A percentile compares a stretch with the other conserved stretches of the same genome.
Evolutionary conservation across 2,797 vertebrate genomes (phyloP).

Genomic region (Pseudochaenichthys georgianus): DNA sequence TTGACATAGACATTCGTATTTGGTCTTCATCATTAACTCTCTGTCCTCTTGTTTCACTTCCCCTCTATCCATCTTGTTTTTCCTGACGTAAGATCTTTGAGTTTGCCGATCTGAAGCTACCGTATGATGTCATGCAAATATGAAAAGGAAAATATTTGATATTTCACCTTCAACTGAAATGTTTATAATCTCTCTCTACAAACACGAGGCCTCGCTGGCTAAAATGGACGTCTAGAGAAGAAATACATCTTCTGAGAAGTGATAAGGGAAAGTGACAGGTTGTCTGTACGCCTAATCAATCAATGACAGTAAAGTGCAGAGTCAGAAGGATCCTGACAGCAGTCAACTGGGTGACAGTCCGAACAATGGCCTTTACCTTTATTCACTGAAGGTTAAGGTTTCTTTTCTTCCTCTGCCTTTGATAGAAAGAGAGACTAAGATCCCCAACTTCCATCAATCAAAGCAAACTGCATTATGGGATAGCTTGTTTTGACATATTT

Average conservation of each 20-base stretch:
- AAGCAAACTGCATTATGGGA: neutral
- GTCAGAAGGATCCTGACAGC: constrained; percentile 12
- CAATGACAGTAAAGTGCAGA: constrained; percentile 23
- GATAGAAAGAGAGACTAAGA: neutral
- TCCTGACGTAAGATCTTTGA: neutral
- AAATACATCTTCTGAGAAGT: neutral
- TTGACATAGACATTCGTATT: neutral
- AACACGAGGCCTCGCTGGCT: neutral
- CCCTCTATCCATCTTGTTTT: neutral
- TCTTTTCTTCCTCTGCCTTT: neutral
- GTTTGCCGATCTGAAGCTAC: neutral
- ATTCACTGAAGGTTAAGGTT: constrained; percentile 12
- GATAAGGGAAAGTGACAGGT: neutral
- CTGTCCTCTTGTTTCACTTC: neutral
- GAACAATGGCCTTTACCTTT: constrained; percentile 15
- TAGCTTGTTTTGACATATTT: too few species aligned
- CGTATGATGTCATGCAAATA: neutral
- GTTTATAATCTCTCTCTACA: neutral
- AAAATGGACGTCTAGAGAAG: neutral
- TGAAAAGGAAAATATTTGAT: neutral
- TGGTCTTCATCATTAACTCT: neutral
- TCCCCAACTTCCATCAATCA: neutral
- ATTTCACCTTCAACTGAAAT: neutral
- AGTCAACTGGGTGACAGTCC: neutral
- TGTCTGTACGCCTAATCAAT: neutral